Conservation (phyloP, 2,113 vertebrate genomes). For the Poeciliopsis turrubarensis region DNA sequence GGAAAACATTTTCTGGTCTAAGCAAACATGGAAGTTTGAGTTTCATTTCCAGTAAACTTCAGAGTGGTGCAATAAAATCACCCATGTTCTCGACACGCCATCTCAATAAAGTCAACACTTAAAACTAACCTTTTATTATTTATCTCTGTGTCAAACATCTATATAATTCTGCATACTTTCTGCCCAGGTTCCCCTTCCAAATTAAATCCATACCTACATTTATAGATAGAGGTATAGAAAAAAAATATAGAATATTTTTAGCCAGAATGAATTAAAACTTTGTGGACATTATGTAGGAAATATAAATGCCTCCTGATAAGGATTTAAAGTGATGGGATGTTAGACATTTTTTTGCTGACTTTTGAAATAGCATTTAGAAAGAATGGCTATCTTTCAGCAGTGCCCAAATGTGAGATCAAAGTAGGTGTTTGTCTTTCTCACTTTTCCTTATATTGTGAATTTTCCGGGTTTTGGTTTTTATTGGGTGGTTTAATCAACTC, state of each 20-base stretch:
- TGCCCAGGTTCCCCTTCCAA: no score
- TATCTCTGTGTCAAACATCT: neutral
- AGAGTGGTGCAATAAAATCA: neutral
- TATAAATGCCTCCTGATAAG: neutral
- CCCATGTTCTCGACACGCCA: no score
- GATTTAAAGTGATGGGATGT: neutral
- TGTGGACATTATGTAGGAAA: neutral
- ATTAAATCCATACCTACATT: no score
- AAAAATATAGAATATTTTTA: no score
- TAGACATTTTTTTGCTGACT: no score
- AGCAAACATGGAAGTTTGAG: neutral
- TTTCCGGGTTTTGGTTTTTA: no score
- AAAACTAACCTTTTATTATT: neutral
- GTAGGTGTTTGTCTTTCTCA: neutral
- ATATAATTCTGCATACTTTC: no score
- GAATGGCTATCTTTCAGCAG: no score
- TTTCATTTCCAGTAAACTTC: neutral
- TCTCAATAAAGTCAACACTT: neutral
- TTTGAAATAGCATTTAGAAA: no score
- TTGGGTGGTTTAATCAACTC: no score
- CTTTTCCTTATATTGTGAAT: no score
- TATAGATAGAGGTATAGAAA: no score
- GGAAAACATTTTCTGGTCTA: neutral
- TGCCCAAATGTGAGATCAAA: neutral
- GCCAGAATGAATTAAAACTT: neutral